These are phyloP conservation scores for Microchirus variegatus DNA, from an alignment of 2,797 vertebrate genomes.

Conservation along the genomic window DNA sequence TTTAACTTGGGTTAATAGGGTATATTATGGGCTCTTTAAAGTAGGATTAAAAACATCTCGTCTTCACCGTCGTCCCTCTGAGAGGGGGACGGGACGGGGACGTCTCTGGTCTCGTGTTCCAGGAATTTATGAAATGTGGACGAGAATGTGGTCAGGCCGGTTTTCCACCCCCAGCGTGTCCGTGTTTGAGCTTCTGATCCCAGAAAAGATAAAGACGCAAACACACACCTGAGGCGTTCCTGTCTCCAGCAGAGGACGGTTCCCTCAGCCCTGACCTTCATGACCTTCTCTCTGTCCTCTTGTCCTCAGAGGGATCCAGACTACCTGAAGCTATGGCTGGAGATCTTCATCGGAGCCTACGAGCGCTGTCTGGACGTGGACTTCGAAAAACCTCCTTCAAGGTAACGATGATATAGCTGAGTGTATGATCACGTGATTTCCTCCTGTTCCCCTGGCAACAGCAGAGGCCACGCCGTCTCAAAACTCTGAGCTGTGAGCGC, in stretches of 20 bases:
- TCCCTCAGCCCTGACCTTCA: neutral
- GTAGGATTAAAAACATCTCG: neutral
- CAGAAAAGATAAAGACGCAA: conserved; percentile 15
- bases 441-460: too few species aligned
- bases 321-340: conserved; percentile 96
- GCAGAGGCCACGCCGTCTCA: too few species aligned
- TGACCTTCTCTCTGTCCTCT: neutral
- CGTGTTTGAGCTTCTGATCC: conserved; percentile 13
- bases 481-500: too few species aligned
- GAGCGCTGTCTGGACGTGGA: conserved; percentile 96
- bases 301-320: conserved; percentile 93
- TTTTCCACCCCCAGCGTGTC: conserved; percentile 53
- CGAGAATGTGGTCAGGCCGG: conserved; percentile 50
- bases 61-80: neutral
- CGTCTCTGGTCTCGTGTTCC: conserved; percentile 38
- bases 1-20: too few species aligned
- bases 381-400: conserved; percentile 94
- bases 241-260: neutral
- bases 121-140: conserved; percentile 70
- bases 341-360: conserved; percentile 94
- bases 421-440: neutral
- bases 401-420: conserved; percentile 77
- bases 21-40: too few species aligned
- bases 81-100: too few species aligned
- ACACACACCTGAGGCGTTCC: conserved; percentile 25